These are phyloP conservation scores for Kuschelorhynchus macadamiae DNA, from an alignment of 2,888 invertebrate species.

Conservation along the genomic window DNA sequence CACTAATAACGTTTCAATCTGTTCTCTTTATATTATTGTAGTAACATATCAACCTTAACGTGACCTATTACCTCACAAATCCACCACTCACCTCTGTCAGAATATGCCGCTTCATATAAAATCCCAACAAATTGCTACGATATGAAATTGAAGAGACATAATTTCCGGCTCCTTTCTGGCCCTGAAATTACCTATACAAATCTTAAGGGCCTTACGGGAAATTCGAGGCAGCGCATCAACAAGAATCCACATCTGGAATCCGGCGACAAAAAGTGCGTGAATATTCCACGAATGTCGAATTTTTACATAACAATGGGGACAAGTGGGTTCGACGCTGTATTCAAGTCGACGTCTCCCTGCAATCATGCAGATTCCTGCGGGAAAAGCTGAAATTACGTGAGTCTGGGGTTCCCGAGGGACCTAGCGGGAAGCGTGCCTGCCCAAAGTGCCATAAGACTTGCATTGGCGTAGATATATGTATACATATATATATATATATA, in stretches of 20 bases:
- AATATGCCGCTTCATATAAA: no score
- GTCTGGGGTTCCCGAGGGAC: constrained; percentile 59
- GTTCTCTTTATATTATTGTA: no score
- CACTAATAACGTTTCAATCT: no score
- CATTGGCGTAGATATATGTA: constrained; percentile 62
- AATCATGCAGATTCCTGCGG: constrained; percentile 66
- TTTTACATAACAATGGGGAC: constrained; percentile 64
- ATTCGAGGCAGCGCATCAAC: constrained; percentile 23
- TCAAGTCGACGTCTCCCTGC: constrained; percentile 66
- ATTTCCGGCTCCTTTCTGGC: constrained; percentile 43
- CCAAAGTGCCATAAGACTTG: constrained; percentile 55
- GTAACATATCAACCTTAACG: no score
- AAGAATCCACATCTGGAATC: constrained; percentile 16
- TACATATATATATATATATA: no score
- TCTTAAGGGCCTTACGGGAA: constrained; percentile 46
- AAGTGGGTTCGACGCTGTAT: constrained; percentile 64
- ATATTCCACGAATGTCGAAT: constrained; percentile 48
- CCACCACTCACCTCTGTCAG: no score
- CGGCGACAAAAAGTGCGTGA: constrained; percentile 48
- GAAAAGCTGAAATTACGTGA: constrained; percentile 67
- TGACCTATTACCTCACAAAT: no score
- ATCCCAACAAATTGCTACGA: constrained; percentile 28
- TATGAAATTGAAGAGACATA: constrained; percentile 41
- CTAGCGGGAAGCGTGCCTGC: constrained; percentile 24
- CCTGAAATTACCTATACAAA: constrained; percentile 46